phyloP scores from a whole-genome alignment of 2,797 vertebrate species.

The Eulemur mongoz region DNA sequence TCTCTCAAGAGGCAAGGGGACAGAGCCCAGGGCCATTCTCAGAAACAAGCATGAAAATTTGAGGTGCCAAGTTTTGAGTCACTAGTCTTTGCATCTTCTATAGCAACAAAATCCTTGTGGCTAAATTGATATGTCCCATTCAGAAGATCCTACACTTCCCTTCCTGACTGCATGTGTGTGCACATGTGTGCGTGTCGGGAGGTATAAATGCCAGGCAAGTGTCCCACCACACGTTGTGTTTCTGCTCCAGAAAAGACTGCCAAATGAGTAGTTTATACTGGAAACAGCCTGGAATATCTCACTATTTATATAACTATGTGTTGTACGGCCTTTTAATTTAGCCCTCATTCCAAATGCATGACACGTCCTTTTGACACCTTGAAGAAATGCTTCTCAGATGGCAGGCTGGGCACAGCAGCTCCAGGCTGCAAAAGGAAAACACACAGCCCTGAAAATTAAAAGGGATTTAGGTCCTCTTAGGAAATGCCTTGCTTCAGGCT shows the following conservation, averaged over 20 bases:
- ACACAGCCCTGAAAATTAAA: slow-evolving; percentile 82
- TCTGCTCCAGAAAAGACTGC: slow-evolving; percentile 79
- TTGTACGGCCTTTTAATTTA: slow-evolving; percentile 85
- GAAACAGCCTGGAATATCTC: slow-evolving; percentile 78
- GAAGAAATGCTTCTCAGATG: slow-evolving; percentile 85
- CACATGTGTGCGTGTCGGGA: neutral
- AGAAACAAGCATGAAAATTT: neutral
- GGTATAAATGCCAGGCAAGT: slow-evolving; percentile 56
- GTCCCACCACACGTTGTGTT: slow-evolving; percentile 72
- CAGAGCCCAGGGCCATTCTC: neutral
- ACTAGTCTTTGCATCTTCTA: neutral
- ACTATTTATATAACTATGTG: slow-evolving; percentile 82
- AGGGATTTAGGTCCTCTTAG: slow-evolving; percentile 79
- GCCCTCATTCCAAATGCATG: slow-evolving; percentile 86
- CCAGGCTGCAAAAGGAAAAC: slow-evolving; percentile 81
- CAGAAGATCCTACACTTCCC: slow-evolving; percentile 33
- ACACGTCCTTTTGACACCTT: slow-evolving; percentile 86
- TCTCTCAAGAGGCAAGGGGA: neutral
- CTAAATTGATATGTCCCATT: slow-evolving; percentile 59
- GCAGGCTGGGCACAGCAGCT: slow-evolving; percentile 75
- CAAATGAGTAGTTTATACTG: slow-evolving; percentile 85
- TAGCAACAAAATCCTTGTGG: slow-evolving; percentile 35
- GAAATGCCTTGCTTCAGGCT: slow-evolving; percentile 78
- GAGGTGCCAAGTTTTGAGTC: neutral
- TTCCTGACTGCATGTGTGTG: slow-evolving; percentile 35